Conservation (phyloP, 2,113 vertebrate species). For the Rhizomys pruinosus region DNA sequence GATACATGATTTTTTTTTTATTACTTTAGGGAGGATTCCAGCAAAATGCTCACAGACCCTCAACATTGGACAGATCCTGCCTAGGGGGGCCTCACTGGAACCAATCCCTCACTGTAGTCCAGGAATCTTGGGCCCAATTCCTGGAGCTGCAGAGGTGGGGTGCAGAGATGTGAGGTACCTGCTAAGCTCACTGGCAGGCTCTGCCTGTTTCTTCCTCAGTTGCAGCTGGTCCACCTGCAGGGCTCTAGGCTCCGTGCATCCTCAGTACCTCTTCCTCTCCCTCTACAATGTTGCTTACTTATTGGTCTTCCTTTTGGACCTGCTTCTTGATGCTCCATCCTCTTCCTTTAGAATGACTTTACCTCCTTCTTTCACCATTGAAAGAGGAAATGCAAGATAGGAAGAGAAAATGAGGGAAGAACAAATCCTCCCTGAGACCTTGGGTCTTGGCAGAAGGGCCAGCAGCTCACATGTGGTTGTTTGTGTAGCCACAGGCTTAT, state of each 20-base stretch:
- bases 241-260: neutral
- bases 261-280: neutral
- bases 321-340: neutral
- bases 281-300: neutral
- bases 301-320: neutral
- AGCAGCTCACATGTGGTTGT: neutral
- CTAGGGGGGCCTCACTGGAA: neutral
- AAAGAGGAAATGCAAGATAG: neutral
- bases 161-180: no score
- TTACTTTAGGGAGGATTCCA: slow-evolving; percentile 47
- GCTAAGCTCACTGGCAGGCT: no score
- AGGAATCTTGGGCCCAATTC: neutral
- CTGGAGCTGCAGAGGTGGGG: neutral
- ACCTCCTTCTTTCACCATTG: neutral
- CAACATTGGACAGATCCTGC: neutral
- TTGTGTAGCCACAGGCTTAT: neutral
- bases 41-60: neutral
- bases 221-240: neutral
- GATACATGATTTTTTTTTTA: slow-evolving; percentile 41
- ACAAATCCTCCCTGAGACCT: neutral
- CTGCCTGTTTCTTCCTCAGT: no score
- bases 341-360: slow-evolving; percentile 30
- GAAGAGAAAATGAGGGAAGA: neutral
- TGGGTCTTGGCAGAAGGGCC: neutral
- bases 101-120: neutral